Conservation (phyloP, 2,888 invertebrate species). For the Noctuana brunneofusca region DNA sequence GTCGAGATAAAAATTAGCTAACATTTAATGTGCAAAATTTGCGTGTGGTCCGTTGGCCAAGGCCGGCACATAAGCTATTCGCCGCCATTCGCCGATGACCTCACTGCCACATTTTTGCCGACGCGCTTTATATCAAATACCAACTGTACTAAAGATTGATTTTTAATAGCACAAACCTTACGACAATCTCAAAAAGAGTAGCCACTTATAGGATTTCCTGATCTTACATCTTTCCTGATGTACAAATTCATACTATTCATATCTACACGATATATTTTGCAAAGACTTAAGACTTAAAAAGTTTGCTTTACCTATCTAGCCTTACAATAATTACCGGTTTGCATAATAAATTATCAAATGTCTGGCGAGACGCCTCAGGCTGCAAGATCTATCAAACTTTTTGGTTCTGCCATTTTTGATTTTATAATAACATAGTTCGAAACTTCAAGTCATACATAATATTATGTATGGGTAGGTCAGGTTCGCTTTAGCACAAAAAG, state of each 20-base stretch:
- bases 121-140: conserved; percentile 35
- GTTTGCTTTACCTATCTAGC: not conserved
- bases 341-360: conserved; percentile 39
- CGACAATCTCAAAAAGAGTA: too few relatives aligned
- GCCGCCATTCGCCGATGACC: conserved; percentile 48
- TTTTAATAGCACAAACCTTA: conserved; percentile 1
- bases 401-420: conserved; percentile 26
- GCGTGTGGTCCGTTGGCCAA: conserved; percentile 49
- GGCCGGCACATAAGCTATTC: conserved; percentile 52
- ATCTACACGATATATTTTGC: not conserved
- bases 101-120: conserved; percentile 52
- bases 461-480: conserved; percentile 58
- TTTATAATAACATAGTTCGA: conserved; percentile 19
- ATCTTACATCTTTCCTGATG: too few relatives aligned
- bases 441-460: conserved; percentile 35
- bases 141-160: conserved; percentile 12
- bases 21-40: conserved; percentile 38
- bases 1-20: conserved; percentile 37
- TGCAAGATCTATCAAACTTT: conserved; percentile 14
- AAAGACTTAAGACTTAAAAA: not conserved
- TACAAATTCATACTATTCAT: not conserved
- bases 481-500: conserved; percentile 46
- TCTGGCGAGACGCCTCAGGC: conserved; percentile 34
- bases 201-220: too few relatives aligned
- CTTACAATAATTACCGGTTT: conserved; percentile 37